Evolutionary conservation across 2,888 invertebrate species (phyloP).

Genomic region (Acanthosepion pharaonis): DNA sequence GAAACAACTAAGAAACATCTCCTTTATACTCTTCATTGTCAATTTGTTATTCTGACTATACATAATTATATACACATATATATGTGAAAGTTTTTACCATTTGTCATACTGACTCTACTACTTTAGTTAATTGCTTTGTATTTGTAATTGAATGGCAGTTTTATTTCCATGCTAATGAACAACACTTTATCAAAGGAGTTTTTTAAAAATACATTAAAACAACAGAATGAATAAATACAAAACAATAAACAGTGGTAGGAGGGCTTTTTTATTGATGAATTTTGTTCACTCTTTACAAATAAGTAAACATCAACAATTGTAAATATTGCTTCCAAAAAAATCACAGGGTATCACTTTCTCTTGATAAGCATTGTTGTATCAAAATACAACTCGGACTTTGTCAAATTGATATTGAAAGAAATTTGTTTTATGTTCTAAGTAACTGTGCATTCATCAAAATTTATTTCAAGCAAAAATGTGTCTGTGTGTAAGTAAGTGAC

Average conservation of each 20-base stretch:
- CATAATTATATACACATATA: too few relatives aligned
- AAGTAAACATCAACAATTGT: conserved; percentile 21
- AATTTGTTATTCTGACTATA: too few relatives aligned
- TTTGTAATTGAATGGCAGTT: too few relatives aligned
- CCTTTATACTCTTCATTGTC: too few relatives aligned
- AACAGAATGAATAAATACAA: background rate
- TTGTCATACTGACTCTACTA: too few relatives aligned
- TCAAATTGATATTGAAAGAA: background rate
- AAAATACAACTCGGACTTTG: background rate
- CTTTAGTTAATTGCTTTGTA: too few relatives aligned
- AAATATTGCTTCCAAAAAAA: conserved; percentile 17
- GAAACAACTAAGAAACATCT: too few relatives aligned
- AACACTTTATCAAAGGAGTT: too few relatives aligned
- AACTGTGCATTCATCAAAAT: background rate
- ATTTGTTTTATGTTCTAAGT: background rate
- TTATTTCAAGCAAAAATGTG: background rate
- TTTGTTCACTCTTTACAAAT: background rate
- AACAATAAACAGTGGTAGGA: background rate
- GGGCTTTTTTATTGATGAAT: conserved; percentile 21
- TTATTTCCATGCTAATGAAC: too few relatives aligned
- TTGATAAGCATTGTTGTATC: conserved; percentile 1
- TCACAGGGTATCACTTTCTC: conserved; percentile 33
- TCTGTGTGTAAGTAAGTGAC: background rate
- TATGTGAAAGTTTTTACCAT: too few relatives aligned
- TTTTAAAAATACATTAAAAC: background rate